Conservation (phyloP, 1,140 invertebrate species). For the Dermatophagoides farinae region DNA sequence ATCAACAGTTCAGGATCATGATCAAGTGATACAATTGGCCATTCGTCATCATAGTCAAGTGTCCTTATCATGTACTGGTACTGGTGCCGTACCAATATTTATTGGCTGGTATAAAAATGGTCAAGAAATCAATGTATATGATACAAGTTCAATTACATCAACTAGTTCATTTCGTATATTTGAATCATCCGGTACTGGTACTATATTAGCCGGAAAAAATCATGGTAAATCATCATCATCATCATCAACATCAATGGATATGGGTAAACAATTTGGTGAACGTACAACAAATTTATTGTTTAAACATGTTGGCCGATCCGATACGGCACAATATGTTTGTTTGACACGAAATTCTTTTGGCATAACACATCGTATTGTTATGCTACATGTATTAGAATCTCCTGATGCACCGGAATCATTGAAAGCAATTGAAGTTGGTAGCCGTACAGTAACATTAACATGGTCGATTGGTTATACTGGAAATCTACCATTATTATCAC, state of each 20-base stretch:
- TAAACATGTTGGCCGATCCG: conserved; percentile 15
- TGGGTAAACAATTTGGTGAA: neutral
- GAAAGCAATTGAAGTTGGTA: conserved; percentile 17
- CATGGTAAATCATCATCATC: neutral
- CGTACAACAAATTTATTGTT: neutral
- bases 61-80: conserved; percentile 17
- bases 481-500: conserved; percentile 20
- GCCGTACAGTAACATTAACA: conserved; percentile 15
- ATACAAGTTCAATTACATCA: neutral
- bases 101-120: conserved; percentile 40
- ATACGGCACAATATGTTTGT: conserved; percentile 29
- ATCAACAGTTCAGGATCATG: neutral
- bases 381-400: conserved; percentile 25
- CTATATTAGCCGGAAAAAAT: neutral
- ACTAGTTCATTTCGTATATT: conserved; percentile 3
- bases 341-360: conserved; percentile 26
- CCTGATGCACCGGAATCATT: conserved; percentile 20
- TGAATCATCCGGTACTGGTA: neutral
- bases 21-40: conserved; percentile 3
- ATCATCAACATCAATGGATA: neutral
- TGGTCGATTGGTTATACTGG: conserved; percentile 20
- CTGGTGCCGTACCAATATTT: conserved; percentile 47
- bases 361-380: conserved; percentile 23
- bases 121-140: neutral
- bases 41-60: conserved; percentile 15